Evolutionary conservation across 2,888 invertebrate genomes (phyloP), one percentile per base, ranked within the genome.

Genomic region (Taphrorychus bicolor): DNA sequence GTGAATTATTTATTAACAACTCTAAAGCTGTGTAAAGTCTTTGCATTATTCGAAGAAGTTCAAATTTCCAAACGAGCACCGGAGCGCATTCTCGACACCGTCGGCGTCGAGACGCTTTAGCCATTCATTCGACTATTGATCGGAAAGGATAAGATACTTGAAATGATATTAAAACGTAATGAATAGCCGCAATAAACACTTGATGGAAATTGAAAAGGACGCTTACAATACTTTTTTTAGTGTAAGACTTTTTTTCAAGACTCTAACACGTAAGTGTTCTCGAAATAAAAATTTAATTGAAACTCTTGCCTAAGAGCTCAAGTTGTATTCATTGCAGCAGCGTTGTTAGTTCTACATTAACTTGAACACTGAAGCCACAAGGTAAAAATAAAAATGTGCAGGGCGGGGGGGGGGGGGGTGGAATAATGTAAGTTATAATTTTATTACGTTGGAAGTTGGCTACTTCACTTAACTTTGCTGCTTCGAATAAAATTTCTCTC

Each of bases 171-270:
- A 45, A 45, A 45, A 14, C 17, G 45, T 45, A 45, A 45, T 45
- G 45, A 45, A 45, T 45, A 45, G 45, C 45, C 45, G 16, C 45
- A 45, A 45, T 45, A 45, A 45, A 45, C 45, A 45, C 45, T 45
- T 45, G 16, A 45, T 16, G 45, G 45, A 45, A 45, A 45, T 45
- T 45, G 45, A 45, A 45, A 45, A 45, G 45, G 45, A 45, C 45
- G 45, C 45, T 45, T n/a, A n/a, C n/a, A n/a, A 45, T 5, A 45
- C 45, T 45, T 45, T 11, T 45, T 45, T 45, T 45, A 45, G 9
- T 45, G 45, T 16, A 45, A 45, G 45, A 45, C 45, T 2, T 45
- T 45, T 45, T 45, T 45, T 45, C 14, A 45, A 45, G 45, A 16
- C 16, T 45, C 17, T 16, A 5, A 7, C 11, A 45, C 9, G 45